These are phyloP conservation scores for Boloria euphrosyne DNA, from an alignment of 2,888 invertebrate species.

Conservation along the genomic window DNA sequence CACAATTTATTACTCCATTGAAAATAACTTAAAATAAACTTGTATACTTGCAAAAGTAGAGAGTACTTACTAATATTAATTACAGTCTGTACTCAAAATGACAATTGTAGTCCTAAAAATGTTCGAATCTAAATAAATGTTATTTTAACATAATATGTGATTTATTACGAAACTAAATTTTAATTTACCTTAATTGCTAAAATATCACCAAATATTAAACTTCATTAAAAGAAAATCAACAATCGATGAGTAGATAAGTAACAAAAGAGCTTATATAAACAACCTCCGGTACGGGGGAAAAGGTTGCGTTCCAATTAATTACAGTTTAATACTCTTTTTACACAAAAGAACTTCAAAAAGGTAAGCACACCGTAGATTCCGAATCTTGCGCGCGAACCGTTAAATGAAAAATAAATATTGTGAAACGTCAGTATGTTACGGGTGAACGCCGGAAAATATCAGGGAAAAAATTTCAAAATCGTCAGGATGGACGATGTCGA, in stretches of 20 bases:
- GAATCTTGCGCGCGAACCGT: slow-evolving; percentile 73
- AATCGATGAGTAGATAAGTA: slow-evolving; percentile 17
- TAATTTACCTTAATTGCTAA: background rate
- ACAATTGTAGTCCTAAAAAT: too few species aligned
- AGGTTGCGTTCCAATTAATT: slow-evolving; percentile 56
- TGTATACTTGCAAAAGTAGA: background rate
- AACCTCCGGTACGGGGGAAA: slow-evolving; percentile 34
- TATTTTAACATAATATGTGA: background rate
- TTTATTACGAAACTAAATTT: background rate
- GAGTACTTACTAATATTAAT: too few species aligned
- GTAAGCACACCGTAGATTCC: slow-evolving; percentile 67
- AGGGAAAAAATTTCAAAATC: slow-evolving; percentile 64
- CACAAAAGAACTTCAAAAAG: slow-evolving; percentile 71
- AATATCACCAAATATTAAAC: slow-evolving; percentile 1
- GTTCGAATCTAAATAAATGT: background rate
- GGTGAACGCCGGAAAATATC: slow-evolving; percentile 60
- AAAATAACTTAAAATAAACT: background rate
- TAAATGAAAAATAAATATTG: slow-evolving; percentile 83
- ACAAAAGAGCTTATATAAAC: slow-evolving; percentile 27
- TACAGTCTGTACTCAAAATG: too few species aligned
- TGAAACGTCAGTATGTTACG: slow-evolving; percentile 81
- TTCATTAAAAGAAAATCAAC: slow-evolving; percentile 25
- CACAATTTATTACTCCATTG: background rate
- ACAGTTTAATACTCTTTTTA: slow-evolving; percentile 60
- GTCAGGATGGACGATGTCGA: slow-evolving; percentile 65